Evolutionary conservation across 2,888 invertebrate genomes (phyloP).

Genomic region (Axea sp.): DNA sequence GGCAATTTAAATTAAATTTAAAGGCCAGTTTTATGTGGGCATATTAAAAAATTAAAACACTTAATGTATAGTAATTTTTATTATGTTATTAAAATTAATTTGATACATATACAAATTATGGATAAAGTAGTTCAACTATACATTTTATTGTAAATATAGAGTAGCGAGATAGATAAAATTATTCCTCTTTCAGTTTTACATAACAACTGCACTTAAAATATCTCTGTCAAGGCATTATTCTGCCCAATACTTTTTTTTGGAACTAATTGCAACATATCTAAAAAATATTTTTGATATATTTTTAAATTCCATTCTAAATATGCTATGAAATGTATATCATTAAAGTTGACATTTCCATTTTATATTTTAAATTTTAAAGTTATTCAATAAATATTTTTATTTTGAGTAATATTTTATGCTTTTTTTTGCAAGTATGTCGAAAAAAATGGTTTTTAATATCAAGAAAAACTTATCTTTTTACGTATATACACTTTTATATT

Average conservation of each 20-base stretch:
- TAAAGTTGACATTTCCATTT: background rate
- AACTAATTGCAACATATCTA: background rate
- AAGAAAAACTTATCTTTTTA: slow-evolving; percentile 1
- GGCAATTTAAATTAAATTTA: too few species aligned
- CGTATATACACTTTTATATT: slow-evolving; percentile 5
- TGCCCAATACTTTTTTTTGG: background rate
- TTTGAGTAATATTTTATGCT: background rate
- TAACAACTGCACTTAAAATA: too few species aligned
- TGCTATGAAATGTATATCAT: background rate
- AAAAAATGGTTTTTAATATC: background rate
- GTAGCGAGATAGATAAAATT: too few species aligned
- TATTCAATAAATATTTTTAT: slow-evolving; percentile 2
- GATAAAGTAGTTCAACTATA: too few species aligned
- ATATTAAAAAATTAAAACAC: too few species aligned
- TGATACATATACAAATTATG: too few species aligned
- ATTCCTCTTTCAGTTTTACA: too few species aligned
- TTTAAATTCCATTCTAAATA: background rate
- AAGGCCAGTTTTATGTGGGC: too few species aligned
- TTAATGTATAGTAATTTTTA: too few species aligned
- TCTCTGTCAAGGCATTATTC: background rate
- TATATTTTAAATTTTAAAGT: background rate
- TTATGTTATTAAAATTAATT: too few species aligned
- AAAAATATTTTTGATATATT: slow-evolving; percentile 7
- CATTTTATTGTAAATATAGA: too few species aligned
- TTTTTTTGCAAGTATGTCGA: too few species aligned